Percentiles rank a stretch among this genome's conserved stretches.
Evolutionary conservation across 2,797 vertebrate genomes (phyloP).

Genomic region (Otus scops): DNA sequence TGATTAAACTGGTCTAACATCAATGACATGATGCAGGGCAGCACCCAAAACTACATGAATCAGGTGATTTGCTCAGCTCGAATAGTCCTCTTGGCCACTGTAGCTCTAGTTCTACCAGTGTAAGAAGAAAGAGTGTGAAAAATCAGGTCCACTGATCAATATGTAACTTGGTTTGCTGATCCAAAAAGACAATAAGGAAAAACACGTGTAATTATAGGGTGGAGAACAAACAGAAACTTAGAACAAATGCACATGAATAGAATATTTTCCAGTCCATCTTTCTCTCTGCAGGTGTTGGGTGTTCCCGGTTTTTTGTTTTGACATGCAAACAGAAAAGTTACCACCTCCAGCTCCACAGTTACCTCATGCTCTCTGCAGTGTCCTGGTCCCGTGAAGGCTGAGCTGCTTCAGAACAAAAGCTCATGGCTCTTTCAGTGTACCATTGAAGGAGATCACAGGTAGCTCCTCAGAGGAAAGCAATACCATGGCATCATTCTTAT

Average conservation of each 20-base stretch:
- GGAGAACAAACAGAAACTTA: background rate
- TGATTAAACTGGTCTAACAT: background rate
- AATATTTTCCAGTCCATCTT: background rate
- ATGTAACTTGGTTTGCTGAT: background rate
- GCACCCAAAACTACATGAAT: background rate
- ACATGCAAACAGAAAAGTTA: background rate
- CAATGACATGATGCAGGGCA: background rate
- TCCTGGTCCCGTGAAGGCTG: background rate
- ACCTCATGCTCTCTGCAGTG: background rate
- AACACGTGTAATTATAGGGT: background rate
- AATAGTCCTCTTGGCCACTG: background rate
- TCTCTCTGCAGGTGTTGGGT: background rate
- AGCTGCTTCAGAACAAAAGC: background rate
- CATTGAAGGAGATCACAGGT: background rate
- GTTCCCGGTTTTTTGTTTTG: background rate
- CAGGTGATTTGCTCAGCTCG: background rate
- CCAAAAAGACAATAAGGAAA: conserved; percentile 6
- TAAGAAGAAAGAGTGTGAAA: background rate
- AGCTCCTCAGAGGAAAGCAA: background rate
- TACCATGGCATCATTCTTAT: background rate
- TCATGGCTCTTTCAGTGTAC: background rate
- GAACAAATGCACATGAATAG: background rate
- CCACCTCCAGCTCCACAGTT: background rate
- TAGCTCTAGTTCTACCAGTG: background rate
- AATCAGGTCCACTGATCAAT: background rate